These are phyloP conservation scores for Chloroceryle inda DNA, from an alignment of 2,797 vertebrate species.

Conservation along the genomic window DNA sequence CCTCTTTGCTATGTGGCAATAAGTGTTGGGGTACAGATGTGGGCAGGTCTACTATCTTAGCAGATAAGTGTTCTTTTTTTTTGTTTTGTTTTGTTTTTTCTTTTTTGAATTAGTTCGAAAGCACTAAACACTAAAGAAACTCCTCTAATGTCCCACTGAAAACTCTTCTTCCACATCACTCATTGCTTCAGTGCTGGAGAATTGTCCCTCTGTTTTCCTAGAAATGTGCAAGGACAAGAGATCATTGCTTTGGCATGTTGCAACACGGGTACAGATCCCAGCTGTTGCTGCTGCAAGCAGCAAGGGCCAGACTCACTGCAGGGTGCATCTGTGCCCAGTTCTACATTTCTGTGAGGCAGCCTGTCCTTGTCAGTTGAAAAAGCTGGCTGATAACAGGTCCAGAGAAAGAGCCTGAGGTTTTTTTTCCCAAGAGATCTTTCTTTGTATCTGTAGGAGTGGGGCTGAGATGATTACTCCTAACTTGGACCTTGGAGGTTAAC, in stretches of 20 bases:
- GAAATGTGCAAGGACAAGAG: neutral
- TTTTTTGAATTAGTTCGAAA: neutral
- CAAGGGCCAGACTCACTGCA: neutral
- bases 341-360: neutral
- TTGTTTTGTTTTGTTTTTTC: fast-evolving
- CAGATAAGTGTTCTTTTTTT: neutral
- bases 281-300: neutral
- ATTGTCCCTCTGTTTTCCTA: neutral
- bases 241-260: neutral
- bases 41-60: neutral
- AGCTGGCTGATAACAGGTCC: neutral
- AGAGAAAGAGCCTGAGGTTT: neutral
- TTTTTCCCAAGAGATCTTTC: neutral
- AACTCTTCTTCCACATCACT: neutral
- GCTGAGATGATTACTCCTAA: neutral
- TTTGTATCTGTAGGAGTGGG: neutral
- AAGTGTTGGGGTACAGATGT: neutral
- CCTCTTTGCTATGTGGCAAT: neutral
- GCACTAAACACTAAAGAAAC: neutral
- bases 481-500: neutral
- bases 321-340: neutral
- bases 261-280: fast-evolving
- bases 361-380: neutral
- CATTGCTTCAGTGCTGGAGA: neutral
- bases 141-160: neutral